phyloP scores from a whole-genome alignment of 2,888 invertebrate species.

The Coecobrya sp. region DNA sequence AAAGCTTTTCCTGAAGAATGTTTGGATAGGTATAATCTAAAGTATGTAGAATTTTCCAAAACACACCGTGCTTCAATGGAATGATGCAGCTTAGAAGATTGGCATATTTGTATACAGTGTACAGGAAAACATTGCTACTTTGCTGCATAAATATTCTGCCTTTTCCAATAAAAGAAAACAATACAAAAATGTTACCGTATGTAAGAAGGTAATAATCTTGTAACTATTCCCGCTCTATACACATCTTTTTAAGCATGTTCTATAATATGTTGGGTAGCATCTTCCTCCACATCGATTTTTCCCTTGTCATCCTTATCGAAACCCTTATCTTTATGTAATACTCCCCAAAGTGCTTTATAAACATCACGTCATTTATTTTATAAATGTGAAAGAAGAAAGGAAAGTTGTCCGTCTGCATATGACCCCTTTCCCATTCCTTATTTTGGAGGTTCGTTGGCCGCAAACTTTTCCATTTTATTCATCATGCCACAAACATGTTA shows the following conservation, averaged over 20 bases:
- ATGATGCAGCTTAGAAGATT: neutral
- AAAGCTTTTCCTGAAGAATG: neutral
- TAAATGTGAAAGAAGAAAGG: neutral
- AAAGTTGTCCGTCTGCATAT: conserved; percentile 38
- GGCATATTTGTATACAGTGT: neutral
- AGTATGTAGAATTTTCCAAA: neutral
- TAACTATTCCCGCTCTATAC: neutral
- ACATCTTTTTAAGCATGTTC: neutral
- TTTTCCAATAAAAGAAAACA: conserved; percentile 23
- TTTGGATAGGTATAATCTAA: neutral
- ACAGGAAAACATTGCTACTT: neutral
- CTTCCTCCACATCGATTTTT: conserved; percentile 75
- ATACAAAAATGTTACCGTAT: neutral
- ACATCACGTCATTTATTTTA: conserved; percentile 70
- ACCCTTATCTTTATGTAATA: conserved; percentile 73
- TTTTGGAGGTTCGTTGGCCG: conserved; percentile 28
- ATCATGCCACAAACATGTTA: neutral
- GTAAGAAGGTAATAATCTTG: conserved; percentile 35
- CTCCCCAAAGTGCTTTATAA: conserved; percentile 74
- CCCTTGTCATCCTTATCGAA: conserved; percentile 68
- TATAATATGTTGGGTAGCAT: neutral
- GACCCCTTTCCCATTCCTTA: neutral
- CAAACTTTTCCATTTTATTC: conserved; percentile 15
- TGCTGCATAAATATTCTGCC: neutral
- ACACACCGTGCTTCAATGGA: neutral